Percentiles rank a stretch among this genome's conserved stretches.
phyloP scores from a whole-genome alignment of 2,888 invertebrate genomes.

The Ophonus ardosiacus region DNA sequence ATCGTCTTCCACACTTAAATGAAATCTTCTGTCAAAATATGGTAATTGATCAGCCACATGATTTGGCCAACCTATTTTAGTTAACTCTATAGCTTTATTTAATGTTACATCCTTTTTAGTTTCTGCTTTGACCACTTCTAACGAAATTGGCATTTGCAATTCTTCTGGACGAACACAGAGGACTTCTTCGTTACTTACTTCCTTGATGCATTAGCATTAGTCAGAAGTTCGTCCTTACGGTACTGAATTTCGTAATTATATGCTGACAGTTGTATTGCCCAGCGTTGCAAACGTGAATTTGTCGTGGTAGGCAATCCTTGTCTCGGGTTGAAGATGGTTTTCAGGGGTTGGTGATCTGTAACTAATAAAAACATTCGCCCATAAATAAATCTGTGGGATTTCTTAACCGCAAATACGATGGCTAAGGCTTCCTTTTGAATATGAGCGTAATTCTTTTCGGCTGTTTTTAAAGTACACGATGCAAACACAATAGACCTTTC shows the following conservation, averaged over 20 bases:
- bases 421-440: conserved; percentile 70
- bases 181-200: background rate
- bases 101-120: too few relatives aligned
- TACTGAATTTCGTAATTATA: conserved; percentile 6
- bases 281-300: background rate
- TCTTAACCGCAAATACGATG: conserved; percentile 69
- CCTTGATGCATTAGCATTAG: background rate
- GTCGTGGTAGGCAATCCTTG: background rate
- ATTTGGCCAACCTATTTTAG: conserved; percentile 33
- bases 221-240: background rate
- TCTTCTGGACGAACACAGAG: background rate
- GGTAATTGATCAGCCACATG: background rate
- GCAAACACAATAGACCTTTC: conserved; percentile 69
- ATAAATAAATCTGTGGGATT: conserved; percentile 70
- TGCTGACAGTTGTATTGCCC: conserved; percentile 1
- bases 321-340: conserved; percentile 53
- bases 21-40: conserved; percentile 46
- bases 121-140: background rate
- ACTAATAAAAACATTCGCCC: conserved; percentile 69
- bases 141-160: background rate
- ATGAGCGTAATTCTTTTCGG: conserved; percentile 70
- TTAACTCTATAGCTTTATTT: too few relatives aligned
- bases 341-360: conserved; percentile 57
- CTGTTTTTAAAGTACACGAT: conserved; percentile 67
- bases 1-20: conserved; percentile 60